Percentiles rank a stretch among this genome's conserved stretches.
phyloP scores from a whole-genome alignment of 2,888 invertebrate genomes.

The Plebejus argus region DNA sequence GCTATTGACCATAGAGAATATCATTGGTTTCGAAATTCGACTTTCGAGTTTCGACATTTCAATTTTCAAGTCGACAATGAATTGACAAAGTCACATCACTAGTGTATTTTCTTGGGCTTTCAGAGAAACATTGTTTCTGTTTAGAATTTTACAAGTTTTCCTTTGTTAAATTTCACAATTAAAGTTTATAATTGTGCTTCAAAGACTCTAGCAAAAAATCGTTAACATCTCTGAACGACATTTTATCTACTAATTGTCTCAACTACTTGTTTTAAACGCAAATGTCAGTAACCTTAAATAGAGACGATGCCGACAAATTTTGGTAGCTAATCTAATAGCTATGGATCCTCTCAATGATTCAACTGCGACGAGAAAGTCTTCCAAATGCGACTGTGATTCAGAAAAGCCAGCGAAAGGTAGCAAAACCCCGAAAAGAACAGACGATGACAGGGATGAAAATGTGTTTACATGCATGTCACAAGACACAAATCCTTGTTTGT shows the following conservation, averaged over 20 bases:
- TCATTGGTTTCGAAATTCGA: too few relatives aligned
- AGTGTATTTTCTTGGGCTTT: slow-evolving; percentile 11
- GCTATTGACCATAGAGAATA: too few relatives aligned
- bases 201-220: not conserved
- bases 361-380: slow-evolving; percentile 53
- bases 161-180: slow-evolving; percentile 20
- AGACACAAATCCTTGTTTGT: slow-evolving; percentile 53
- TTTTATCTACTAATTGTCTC: not conserved
- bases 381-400: slow-evolving; percentile 55
- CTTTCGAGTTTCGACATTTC: not conserved
- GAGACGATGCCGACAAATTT: slow-evolving; percentile 68
- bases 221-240: not conserved
- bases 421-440: slow-evolving; percentile 52
- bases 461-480: slow-evolving; percentile 63
- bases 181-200: not conserved
- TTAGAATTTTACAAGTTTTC: slow-evolving; percentile 12
- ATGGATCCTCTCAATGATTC: slow-evolving; percentile 69
- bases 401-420: slow-evolving; percentile 52
- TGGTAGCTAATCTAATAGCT: slow-evolving; percentile 56
- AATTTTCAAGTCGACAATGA: too few relatives aligned
- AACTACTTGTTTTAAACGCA: slow-evolving; percentile 15
- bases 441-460: slow-evolving; percentile 57
- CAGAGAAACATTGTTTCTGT: slow-evolving; percentile 23
- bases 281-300: slow-evolving; percentile 60
- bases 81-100: slow-evolving; percentile 1